These are phyloP conservation scores for Apostichopus parvimensis DNA, from an alignment of 35 echinoderm and acorn worm species.

Conservation along the genomic window DNA sequence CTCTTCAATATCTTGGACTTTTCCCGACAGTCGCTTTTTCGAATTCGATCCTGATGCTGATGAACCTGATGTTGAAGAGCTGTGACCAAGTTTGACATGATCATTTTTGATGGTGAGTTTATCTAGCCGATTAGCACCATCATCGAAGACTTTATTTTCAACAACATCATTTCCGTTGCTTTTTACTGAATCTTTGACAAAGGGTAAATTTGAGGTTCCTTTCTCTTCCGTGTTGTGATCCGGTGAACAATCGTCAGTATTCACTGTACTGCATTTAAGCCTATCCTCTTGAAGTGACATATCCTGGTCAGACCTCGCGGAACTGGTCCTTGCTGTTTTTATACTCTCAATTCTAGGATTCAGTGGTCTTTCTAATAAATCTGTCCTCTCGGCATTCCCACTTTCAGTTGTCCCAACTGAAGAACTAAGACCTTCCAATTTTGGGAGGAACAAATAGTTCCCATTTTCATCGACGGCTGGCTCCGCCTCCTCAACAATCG, in stretches of 20 bases:
- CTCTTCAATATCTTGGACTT: not conserved
- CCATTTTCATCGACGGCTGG: not conserved
- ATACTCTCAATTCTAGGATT: not conserved
- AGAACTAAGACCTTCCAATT: not conserved
- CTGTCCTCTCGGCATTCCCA: not conserved
- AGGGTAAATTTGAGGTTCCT: not conserved
- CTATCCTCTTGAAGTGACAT: constrained; percentile 12
- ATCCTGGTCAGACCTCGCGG: not conserved
- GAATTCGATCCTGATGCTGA: no score
- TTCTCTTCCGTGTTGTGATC: not conserved
- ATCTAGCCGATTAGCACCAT: not conserved
- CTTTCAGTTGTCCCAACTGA: not conserved
- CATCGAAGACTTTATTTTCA: not conserved
- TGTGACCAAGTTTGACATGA: not conserved
- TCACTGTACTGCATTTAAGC: constrained; percentile 33
- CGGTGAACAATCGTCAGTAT: constrained; percentile 13
- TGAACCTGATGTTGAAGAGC: not conserved
- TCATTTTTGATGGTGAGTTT: not conserved
- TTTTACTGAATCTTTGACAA: not conserved
- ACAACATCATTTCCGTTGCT: not conserved
- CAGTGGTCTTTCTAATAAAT: constrained; percentile 4
- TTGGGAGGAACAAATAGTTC: constrained; percentile 22
- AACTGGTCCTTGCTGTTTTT: not conserved
- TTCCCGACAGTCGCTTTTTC: not conserved
- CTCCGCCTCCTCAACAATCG: not conserved